Conservation (phyloP, 2,888 invertebrate genomes). For the Synanthedon formicaeformis region DNA sequence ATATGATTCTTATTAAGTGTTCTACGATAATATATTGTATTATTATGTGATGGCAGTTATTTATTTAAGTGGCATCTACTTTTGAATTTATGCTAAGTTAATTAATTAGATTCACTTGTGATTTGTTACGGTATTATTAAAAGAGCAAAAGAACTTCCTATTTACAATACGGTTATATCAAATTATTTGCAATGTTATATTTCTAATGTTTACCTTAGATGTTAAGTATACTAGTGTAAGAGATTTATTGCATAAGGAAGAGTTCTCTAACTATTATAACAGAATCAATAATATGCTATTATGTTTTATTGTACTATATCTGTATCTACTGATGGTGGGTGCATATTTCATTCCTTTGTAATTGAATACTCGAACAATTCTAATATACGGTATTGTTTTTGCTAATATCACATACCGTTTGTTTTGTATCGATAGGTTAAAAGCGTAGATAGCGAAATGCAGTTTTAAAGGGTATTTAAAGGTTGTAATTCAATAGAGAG, state of each 20-base stretch:
- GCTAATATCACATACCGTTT: not conserved
- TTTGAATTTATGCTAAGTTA: conserved; percentile 1
- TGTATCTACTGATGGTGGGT: conserved; percentile 12
- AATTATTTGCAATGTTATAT: too few relatives aligned
- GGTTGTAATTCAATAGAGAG: conserved; percentile 33
- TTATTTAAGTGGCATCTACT: too few relatives aligned
- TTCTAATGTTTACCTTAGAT: too few relatives aligned
- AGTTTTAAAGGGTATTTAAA: conserved; percentile 9
- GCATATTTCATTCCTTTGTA: conserved; percentile 4
- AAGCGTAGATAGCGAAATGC: conserved; percentile 4
- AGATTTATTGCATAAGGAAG: too few relatives aligned
- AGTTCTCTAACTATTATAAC: too few relatives aligned
- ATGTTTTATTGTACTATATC: too few relatives aligned
- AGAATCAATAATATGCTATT: too few relatives aligned
- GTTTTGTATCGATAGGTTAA: not conserved
- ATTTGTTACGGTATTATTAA: conserved; percentile 10
- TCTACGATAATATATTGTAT: too few relatives aligned
- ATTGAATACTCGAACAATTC: conserved; percentile 1
- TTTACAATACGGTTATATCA: conserved; percentile 3
- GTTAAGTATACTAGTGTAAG: too few relatives aligned
- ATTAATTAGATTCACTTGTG: conserved; percentile 9
- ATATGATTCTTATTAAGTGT: too few relatives aligned
- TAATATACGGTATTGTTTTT: conserved; percentile 12
- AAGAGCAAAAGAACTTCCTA: conserved; percentile 17
- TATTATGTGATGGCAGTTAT: too few relatives aligned